Evolutionary conservation across 2,113 vertebrate genomes (phyloP).

Genomic region (Coturnix japonica): DNA sequence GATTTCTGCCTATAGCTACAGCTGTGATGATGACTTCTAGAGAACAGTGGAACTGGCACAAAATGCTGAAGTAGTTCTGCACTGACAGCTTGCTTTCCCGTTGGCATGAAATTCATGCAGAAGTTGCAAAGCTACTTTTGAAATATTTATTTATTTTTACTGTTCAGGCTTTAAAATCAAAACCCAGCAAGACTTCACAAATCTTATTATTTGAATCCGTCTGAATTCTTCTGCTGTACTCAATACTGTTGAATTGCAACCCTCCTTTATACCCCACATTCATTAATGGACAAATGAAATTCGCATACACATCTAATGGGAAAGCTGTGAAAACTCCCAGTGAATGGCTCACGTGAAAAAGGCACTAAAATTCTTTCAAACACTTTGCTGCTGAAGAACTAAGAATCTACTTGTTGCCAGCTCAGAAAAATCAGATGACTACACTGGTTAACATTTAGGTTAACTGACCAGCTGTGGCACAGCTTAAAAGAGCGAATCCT

Average conservation of each 20-base stretch:
- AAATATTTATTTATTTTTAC: not conserved
- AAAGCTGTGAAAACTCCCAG: not conserved
- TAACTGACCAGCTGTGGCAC: not conserved
- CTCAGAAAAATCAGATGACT: not conserved
- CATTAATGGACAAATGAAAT: not conserved
- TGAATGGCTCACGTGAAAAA: not conserved
- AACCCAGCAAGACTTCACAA: not conserved
- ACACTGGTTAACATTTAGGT: not conserved
- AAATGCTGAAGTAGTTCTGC: not conserved
- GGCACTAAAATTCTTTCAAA: not conserved
- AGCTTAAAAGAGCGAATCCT: not conserved
- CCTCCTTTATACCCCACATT: not conserved
- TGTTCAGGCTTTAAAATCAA: not conserved
- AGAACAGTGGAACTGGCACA: conserved; percentile 17
- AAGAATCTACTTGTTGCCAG: not conserved
- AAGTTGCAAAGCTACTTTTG: not conserved
- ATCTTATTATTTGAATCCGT: not conserved
- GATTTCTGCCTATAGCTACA: conserved; percentile 32
- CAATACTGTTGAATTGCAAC: not conserved
- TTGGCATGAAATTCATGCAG: not conserved
- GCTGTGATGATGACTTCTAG: conserved; percentile 24
- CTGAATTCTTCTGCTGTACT: not conserved
- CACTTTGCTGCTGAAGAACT: not conserved
- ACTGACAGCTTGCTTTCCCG: not conserved
- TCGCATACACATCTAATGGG: not conserved